Conservation (phyloP, 2,113 vertebrate genomes). For the Pyrgilauda ruficollis region DNA sequence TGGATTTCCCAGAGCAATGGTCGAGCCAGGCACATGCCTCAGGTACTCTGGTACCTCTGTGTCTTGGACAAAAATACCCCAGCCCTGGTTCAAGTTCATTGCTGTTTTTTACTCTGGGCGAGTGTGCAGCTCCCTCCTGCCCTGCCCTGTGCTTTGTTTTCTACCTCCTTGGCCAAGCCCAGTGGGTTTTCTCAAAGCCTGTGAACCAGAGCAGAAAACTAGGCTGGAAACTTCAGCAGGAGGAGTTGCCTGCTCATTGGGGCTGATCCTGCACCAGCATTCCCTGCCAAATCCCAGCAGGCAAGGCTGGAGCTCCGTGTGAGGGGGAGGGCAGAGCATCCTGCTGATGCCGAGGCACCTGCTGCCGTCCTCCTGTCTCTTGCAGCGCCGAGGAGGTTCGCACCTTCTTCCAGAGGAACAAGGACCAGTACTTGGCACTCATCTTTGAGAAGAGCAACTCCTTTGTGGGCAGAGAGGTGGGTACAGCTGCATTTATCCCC, state of each 20-base stretch:
- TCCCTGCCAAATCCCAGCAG: background rate
- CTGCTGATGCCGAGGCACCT: fast-evolving
- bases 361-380: background rate
- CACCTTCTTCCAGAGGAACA: conserved; percentile 83
- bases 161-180: background rate
- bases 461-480: conserved; percentile 91
- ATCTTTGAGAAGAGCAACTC: conserved; percentile 84
- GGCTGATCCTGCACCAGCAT: background rate
- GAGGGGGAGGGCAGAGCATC: background rate
- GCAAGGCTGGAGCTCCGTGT: background rate
- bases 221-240: background rate
- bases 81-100: background rate
- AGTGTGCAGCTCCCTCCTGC: background rate
- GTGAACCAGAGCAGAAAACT: background rate
- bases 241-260: background rate
- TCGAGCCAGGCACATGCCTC: fast-evolving
- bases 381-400: conserved; percentile 80
- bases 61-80: background rate
- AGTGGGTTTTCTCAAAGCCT: background rate
- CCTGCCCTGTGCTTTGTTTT: background rate
- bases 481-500: background rate
- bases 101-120: background rate
- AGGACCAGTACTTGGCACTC: conserved; percentile 79
- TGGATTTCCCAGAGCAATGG: background rate
- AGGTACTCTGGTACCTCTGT: background rate